These are phyloP conservation scores for Acleris holmiana DNA, from an alignment of 2,888 invertebrate genomes.

Conservation along the genomic window DNA sequence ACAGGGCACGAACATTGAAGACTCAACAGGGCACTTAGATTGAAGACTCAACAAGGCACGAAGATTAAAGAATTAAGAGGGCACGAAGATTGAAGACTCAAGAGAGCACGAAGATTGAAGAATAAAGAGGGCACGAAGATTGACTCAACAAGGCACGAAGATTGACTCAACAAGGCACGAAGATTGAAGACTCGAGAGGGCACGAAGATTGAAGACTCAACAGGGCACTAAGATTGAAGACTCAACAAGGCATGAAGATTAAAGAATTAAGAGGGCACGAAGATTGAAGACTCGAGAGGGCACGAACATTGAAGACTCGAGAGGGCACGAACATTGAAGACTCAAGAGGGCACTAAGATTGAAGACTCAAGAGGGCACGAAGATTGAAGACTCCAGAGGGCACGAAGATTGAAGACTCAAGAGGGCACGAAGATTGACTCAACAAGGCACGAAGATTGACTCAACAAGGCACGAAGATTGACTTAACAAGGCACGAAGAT, in stretches of 20 bases:
- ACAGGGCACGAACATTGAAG: background rate
- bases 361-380: background rate
- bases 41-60: background rate
- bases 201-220: slow-evolving; percentile 5
- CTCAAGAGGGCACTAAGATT: background rate
- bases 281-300: slow-evolving; percentile 4
- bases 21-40: background rate
- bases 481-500: slow-evolving; percentile 17
- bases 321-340: background rate
- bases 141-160: slow-evolving; percentile 18
- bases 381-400: background rate
- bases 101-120: background rate
- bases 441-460: slow-evolving; percentile 27
- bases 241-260: background rate
- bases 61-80: slow-evolving; percentile 5
- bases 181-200: slow-evolving; percentile 20
- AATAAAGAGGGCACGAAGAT: slow-evolving; percentile 2
- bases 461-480: slow-evolving; percentile 25
- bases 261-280: background rate
- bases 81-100: background rate
- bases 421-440: slow-evolving; percentile 22
- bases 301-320: slow-evolving; percentile 9
- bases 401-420: slow-evolving; percentile 15
- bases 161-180: slow-evolving; percentile 19
- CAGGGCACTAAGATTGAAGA: slow-evolving; percentile 2